Evolutionary conservation across 2,113 vertebrate species (phyloP).

Genomic region (Nanorana parkeri): DNA sequence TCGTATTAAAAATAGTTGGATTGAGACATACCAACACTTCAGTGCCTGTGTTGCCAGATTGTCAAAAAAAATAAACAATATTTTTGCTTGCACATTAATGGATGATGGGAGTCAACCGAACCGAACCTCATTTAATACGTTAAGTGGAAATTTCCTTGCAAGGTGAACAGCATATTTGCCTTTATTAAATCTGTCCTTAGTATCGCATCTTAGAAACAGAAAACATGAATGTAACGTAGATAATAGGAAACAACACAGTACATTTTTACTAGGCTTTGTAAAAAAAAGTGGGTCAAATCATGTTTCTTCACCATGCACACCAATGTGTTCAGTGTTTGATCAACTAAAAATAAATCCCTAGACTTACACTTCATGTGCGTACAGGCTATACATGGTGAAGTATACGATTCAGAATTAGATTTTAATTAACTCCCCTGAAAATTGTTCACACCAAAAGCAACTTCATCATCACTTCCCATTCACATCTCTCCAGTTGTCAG

Average conservation of each 20-base stretch:
- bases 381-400: constrained; percentile 64
- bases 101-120: too few species aligned
- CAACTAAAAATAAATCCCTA: constrained; percentile 65
- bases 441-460: constrained; percentile 70
- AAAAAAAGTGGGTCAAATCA: constrained; percentile 6
- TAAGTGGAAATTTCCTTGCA: too few species aligned
- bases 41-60: too few species aligned
- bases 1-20: too few species aligned
- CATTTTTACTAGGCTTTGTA: background rate
- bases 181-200: too few species aligned
- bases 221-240: background rate
- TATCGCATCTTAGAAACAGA: background rate
- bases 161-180: too few species aligned
- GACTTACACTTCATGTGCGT: constrained; percentile 58
- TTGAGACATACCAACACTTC: too few species aligned
- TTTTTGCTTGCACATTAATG: too few species aligned
- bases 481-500: constrained; percentile 51
- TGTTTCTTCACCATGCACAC: constrained; percentile 1
- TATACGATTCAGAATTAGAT: constrained; percentile 67
- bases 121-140: too few species aligned
- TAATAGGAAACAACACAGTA: background rate
- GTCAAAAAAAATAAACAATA: too few species aligned
- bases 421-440: constrained; percentile 84
- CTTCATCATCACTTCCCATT: constrained; percentile 66
- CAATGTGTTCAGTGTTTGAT: constrained; percentile 29